Conservation (phyloP, 1,140 invertebrate genomes). For the Conopomorpha cramerella region DNA sequence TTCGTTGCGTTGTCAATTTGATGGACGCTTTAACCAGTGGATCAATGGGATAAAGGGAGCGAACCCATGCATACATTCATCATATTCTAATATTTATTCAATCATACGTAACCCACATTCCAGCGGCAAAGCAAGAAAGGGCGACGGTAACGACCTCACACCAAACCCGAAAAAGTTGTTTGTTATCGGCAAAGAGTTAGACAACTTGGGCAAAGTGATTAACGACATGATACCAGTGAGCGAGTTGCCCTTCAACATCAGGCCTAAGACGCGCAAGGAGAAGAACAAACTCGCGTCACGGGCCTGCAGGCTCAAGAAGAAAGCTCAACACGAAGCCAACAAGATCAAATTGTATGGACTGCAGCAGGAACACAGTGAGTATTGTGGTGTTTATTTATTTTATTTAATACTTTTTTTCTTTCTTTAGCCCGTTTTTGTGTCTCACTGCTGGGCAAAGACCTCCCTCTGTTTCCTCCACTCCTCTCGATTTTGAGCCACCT, state of each 20-base stretch:
- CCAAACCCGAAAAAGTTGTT: conserved; percentile 92
- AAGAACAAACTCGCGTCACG: conserved; percentile 97
- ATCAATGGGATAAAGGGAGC: too few relatives aligned
- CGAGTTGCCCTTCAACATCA: conserved; percentile 86
- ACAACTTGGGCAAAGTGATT: conserved; percentile 87
- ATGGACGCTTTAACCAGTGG: too few relatives aligned
- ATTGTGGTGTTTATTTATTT: too few relatives aligned
- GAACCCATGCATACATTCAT: too few relatives aligned
- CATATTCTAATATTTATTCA: too few relatives aligned
- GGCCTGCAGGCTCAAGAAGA: conserved; percentile 93
- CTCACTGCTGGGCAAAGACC: too few relatives aligned
- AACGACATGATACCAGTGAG: conserved; percentile 95
- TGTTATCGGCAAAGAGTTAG: conserved; percentile 89
- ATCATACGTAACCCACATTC: too few relatives aligned
- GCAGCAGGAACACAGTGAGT: conserved; percentile 92
- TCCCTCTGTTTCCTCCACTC: too few relatives aligned
- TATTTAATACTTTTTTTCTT: too few relatives aligned
- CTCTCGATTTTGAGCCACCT: too few relatives aligned
- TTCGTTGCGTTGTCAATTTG: too few relatives aligned
- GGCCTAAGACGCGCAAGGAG: conserved; percentile 93
- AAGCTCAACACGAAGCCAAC: conserved; percentile 93
- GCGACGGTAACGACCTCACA: conserved; percentile 96
- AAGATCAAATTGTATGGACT: conserved; percentile 94
- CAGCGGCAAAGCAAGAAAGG: conserved; percentile 93
- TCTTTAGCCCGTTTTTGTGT: too few relatives aligned